Evolutionary conservation across 2,797 vertebrate species (phyloP), one percentile per base, ranked within the genome.

Genomic region (Arrhamphus sclerolepis): DNA sequence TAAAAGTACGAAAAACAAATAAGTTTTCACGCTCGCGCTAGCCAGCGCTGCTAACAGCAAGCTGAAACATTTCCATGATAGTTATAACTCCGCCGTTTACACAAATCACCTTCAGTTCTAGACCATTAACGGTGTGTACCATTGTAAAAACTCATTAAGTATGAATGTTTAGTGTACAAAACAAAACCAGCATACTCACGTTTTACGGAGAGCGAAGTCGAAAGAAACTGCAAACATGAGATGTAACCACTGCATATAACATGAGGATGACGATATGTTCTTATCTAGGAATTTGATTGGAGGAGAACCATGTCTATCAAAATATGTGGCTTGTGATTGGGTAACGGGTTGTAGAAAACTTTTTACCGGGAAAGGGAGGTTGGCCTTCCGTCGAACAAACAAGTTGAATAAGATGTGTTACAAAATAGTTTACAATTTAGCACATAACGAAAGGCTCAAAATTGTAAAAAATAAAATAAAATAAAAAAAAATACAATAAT

Each of bases 261-360:
- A 22, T 17, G 24, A 11, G 29, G 11, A 7, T 4, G 38, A 24
- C 8, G 55, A 51, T 0, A 5, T 18, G 22, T 5, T 16, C 22
- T 1, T 2, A 62, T 3, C 1, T 1, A 22, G 13, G 9, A 21
- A 28, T 41, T 9, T 61, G 38, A 86, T 87, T 87, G 80, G 82
- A 26, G 3, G 21, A 56, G 1, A 24, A 1, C 17, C 0, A 1
- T 24, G 79, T 71, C 67, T 0, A 0, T 86, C 53, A 69, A 67
- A 55, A 46, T 0, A 0, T 8, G 1, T 13, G 42, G 4, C 0
- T 13, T 62, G 24, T 72, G 54, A 84, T 85, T 87, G 81, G 82
- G 0, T 50, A 9, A 51, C 19, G 1, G 11, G 3, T 11, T 7
- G 7, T 5, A 29, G 4, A 3, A 21, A 39, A 1, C 14, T 21